phyloP scores from a whole-genome alignment of 2,113 vertebrate species.

The Turnix velox region DNA sequence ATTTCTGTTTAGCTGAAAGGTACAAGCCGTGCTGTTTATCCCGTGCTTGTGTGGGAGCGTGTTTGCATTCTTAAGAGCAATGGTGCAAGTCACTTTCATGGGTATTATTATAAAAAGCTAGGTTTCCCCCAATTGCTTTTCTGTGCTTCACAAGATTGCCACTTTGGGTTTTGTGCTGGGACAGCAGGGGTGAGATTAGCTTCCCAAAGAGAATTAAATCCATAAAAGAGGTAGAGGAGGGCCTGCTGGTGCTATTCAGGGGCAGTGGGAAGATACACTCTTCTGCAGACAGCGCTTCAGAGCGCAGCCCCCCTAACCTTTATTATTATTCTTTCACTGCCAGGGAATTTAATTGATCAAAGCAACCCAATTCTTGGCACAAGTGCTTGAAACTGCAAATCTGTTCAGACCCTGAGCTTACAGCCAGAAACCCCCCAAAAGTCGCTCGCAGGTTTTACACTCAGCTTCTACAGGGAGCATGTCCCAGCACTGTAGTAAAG shows the following conservation, averaged over 20 bases:
- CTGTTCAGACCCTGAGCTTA: neutral
- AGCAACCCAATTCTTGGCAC: conserved; percentile 46
- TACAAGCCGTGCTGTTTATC: conserved; percentile 12
- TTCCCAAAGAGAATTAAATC: conserved; percentile 58
- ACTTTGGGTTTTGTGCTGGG: conserved; percentile 52
- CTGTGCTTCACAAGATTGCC: conserved; percentile 52
- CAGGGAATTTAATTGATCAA: conserved; percentile 62
- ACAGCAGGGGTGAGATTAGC: conserved; percentile 54
- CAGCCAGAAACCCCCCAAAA: neutral
- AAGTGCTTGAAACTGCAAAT: conserved; percentile 33
- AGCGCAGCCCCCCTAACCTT: neutral
- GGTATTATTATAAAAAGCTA: conserved; percentile 39
- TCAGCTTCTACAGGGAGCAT: neutral
- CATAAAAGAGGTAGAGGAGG: conserved; percentile 23
- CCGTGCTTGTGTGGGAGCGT: neutral
- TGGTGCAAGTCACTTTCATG: conserved; percentile 32
- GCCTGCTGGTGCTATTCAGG: conserved; percentile 55
- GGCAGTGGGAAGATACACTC: conserved; percentile 41
- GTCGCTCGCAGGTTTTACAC: neutral
- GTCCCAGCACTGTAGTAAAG: neutral
- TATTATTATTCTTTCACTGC: conserved; percentile 37
- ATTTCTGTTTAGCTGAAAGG: conserved; percentile 1
- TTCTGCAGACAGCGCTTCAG: conserved; percentile 26
- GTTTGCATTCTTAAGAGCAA: conserved; percentile 46
- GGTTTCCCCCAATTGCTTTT: conserved; percentile 37